These are phyloP conservation scores for Ditula angustiorana DNA, from an alignment of 2,888 invertebrate species.

Conservation along the genomic window DNA sequence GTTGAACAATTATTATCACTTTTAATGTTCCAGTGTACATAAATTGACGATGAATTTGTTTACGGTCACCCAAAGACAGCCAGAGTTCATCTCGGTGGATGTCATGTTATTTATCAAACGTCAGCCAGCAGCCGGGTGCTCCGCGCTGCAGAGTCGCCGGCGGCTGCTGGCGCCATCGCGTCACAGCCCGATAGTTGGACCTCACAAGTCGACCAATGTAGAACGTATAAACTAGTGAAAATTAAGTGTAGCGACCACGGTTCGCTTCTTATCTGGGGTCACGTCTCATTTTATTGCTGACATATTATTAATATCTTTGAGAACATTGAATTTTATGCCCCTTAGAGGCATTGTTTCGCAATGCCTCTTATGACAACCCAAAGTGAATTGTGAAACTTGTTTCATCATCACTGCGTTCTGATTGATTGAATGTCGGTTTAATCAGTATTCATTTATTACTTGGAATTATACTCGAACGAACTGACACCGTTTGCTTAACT, in stretches of 20 bases:
- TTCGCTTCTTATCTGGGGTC: constrained; percentile 77
- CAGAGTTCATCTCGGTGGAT: constrained; percentile 59
- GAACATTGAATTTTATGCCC: constrained; percentile 77
- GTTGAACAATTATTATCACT: constrained; percentile 32
- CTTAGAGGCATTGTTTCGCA: constrained; percentile 69
- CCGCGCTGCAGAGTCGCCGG: constrained; percentile 66
- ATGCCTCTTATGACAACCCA: constrained; percentile 42
- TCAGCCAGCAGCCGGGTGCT: constrained; percentile 58
- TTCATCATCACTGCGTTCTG: constrained; percentile 26
- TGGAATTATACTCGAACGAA: neutral
- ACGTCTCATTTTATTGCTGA: constrained; percentile 80
- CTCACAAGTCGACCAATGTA: constrained; percentile 77
- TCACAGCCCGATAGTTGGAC: constrained; percentile 68
- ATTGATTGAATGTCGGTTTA: constrained; percentile 23
- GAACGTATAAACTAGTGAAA: constrained; percentile 81
- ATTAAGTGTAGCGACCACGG: constrained; percentile 78
- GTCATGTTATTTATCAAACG: constrained; percentile 73
- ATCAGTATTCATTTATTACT: constrained; percentile 15
- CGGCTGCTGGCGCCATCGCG: constrained; percentile 49
- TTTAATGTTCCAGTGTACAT: constrained; percentile 27
- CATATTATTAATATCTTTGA: constrained; percentile 78
- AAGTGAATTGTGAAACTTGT: constrained; percentile 46
- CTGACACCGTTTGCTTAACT: constrained; percentile 1
- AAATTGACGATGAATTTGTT: constrained; percentile 49
- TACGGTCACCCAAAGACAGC: constrained; percentile 67